Percentiles rank a stretch among this genome's conserved stretches.
phyloP scores from a whole-genome alignment of 1,140 invertebrate genomes.

The Hetaerina americana region DNA sequence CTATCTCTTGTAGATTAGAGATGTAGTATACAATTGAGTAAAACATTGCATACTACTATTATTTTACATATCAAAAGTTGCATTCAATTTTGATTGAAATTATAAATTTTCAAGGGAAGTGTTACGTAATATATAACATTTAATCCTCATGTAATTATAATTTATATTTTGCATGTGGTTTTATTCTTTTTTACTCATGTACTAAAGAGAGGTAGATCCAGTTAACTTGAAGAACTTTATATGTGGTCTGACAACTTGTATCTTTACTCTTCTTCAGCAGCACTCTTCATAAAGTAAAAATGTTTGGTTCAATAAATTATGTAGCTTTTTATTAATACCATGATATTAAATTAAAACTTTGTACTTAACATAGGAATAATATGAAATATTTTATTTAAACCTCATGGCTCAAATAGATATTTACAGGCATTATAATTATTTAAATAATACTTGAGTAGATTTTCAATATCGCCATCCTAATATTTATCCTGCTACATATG shows the following conservation, averaged over 20 bases:
- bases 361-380: background rate
- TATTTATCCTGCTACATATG: background rate
- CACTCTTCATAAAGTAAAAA: background rate
- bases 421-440: background rate
- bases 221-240: background rate
- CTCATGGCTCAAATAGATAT: background rate
- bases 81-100: background rate
- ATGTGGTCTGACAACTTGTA: background rate
- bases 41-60: background rate
- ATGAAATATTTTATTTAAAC: background rate
- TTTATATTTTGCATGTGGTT: background rate
- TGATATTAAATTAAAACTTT: background rate
- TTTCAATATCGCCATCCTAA: background rate
- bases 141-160: background rate
- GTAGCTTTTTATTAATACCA: background rate
- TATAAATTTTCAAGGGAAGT: background rate
- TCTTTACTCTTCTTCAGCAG: background rate
- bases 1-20: background rate
- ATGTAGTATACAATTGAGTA: background rate
- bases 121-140: background rate
- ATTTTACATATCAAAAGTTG: slow-evolving; percentile 1
- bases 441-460: background rate
- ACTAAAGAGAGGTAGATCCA: background rate
- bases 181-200: background rate
- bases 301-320: background rate